Percentiles rank a stretch among this genome's conserved stretches.
Evolutionary conservation across 2,888 invertebrate species (phyloP).

Genomic region (Microplitis deprimator): DNA sequence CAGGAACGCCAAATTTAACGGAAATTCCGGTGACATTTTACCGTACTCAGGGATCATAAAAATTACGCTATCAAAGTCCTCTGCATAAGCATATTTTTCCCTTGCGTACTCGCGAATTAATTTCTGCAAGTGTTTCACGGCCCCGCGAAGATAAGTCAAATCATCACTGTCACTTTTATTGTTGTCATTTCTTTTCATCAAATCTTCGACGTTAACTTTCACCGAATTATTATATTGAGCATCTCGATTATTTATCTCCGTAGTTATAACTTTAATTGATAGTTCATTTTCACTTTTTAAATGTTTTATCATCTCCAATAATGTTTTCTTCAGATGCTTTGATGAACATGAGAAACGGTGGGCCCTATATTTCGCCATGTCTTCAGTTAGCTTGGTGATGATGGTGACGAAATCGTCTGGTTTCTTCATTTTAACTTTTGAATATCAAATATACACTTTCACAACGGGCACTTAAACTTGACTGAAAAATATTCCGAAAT

Average conservation of each 20-base stretch:
- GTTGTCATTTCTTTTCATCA: background rate
- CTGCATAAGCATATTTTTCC: background rate
- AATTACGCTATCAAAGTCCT: background rate
- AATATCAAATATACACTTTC: no score
- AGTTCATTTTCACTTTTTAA: background rate
- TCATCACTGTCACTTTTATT: background rate
- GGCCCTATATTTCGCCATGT: background rate
- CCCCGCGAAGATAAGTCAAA: background rate
- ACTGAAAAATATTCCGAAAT: no score
- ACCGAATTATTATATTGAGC: background rate
- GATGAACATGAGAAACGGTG: background rate
- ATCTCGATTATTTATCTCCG: background rate
- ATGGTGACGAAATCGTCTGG: background rate
- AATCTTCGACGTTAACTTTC: background rate
- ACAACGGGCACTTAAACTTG: no score
- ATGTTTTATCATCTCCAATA: background rate
- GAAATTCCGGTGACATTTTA: background rate
- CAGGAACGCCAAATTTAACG: background rate
- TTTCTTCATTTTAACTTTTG: background rate
- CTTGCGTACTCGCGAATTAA: background rate
- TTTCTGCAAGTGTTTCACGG: background rate
- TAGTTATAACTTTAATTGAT: background rate
- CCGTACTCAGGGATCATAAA: background rate
- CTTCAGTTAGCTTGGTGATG: background rate
- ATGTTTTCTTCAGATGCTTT: background rate